Conservation (phyloP, 2,797 vertebrate genomes). For the Philypnodon macrostomus region DNA sequence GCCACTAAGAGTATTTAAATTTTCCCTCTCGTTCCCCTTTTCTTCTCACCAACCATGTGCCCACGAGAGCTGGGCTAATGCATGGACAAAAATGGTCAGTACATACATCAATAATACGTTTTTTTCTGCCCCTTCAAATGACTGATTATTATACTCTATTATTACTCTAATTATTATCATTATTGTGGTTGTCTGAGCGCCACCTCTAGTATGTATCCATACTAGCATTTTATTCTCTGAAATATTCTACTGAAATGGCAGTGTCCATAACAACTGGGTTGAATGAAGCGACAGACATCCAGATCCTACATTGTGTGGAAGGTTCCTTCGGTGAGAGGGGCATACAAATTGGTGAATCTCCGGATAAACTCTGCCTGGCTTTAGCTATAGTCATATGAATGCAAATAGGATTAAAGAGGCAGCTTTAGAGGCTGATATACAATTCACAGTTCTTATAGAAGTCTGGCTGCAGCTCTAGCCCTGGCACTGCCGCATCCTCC, state of each 20-base stretch:
- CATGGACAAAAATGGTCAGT: background rate
- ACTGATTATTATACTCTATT: too few species aligned
- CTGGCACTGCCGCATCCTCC: conserved; percentile 28
- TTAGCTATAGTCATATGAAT: conserved; percentile 87
- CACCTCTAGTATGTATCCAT: too few species aligned
- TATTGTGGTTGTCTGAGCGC: too few species aligned
- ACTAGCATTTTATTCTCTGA: too few species aligned
- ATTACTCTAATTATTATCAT: too few species aligned
- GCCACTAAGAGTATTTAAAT: conserved; percentile 88
- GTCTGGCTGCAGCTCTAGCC: conserved; percentile 57
- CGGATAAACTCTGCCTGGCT: conserved; percentile 84
- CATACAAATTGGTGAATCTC: conserved; percentile 90
- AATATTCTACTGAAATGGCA: too few species aligned
- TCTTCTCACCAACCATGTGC: conserved; percentile 21
- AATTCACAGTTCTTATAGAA: conserved; percentile 83
- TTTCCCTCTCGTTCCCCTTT: conserved; percentile 44
- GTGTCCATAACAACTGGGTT: conserved; percentile 80
- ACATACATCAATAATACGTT: conserved; percentile 3
- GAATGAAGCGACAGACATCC: conserved; percentile 88
- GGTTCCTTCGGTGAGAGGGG: conserved; percentile 83
- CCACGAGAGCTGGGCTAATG: conserved; percentile 34
- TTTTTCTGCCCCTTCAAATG: background rate
- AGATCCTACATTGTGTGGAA: conserved; percentile 84
- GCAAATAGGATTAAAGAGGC: conserved; percentile 92
- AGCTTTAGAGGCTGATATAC: conserved; percentile 87